These are phyloP conservation scores for Melitaea cinxia DNA, from an alignment of 1,140 invertebrate genomes.

Conservation along the genomic window DNA sequence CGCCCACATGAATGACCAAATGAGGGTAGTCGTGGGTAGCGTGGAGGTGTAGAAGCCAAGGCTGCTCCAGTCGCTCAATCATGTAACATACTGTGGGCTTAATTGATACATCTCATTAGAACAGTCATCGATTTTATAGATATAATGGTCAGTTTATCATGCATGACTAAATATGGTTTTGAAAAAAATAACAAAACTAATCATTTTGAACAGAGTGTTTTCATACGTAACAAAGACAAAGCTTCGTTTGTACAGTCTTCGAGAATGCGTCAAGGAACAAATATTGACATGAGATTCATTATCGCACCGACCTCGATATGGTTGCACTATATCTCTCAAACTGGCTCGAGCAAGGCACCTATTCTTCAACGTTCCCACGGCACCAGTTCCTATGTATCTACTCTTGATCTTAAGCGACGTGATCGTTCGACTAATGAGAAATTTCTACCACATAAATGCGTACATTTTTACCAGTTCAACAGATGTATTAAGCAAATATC, in stretches of 20 bases:
- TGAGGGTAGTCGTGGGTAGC: constrained; percentile 77
- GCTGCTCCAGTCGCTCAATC: constrained; percentile 71
- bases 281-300: constrained; percentile 71
- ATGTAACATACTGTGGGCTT: constrained; percentile 68
- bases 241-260: constrained; percentile 13
- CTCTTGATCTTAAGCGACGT: constrained; percentile 65
- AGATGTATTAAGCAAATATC: no score
- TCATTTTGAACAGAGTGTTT: background rate
- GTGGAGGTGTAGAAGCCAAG: constrained; percentile 77
- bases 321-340: constrained; percentile 70
- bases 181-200: constrained; percentile 7
- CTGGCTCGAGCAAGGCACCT: constrained; percentile 65
- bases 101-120: constrained; percentile 68
- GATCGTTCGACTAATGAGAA: constrained; percentile 69
- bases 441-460: constrained; percentile 52
- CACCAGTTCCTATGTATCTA: constrained; percentile 51
- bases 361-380: constrained; percentile 75
- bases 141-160: constrained; percentile 39
- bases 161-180: constrained; percentile 22
- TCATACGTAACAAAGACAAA: constrained; percentile 3
- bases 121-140: constrained; percentile 54
- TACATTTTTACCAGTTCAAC: no score
- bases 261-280: constrained; percentile 49
- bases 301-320: constrained; percentile 71
- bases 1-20: constrained; percentile 77